Base-by-base conservation (phyloP, 2,113 vertebrate species). In the Ciconia stormi region DNA sequence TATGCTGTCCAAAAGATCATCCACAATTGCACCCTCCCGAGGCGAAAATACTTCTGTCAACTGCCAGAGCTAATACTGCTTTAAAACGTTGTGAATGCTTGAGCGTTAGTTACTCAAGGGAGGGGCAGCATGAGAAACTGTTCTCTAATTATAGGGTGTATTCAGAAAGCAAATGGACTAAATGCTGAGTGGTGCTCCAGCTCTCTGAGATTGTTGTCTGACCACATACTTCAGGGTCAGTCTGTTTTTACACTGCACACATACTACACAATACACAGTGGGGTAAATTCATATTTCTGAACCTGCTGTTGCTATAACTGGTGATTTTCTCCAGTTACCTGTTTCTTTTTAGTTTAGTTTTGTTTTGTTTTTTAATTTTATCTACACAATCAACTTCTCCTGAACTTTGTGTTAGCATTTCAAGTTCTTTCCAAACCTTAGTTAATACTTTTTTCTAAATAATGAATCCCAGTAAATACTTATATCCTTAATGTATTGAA, bases 121-220 rank as follows among this genome's bases (percentile, higher is more conserved):
- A 96, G 93, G 95, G 97, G 89, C 96, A 93, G 87, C 87, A 89
- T 95, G 92, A 96, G 89, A 97, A 98, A 95, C 82, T 94, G 61
- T 91, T 95, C 95, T 95, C 58, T 98, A 96, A 97, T 98, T 97
- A 95, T 59, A 97, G 96, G 96, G 91, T 98, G 94, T 95, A 97
- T 96, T 97, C 96, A 95, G 86, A 80, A 95, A 65, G 70, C 79
- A 95, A 95, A 96, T 89, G 82, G 78, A 55, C 13, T 69, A 82
- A 80, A 88, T 93, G 82, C 79, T 79, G 74, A 86, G 78, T 91
- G 90, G 80, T 94, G 74, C 86, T 86, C 50, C 92, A 97, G 86
- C 77, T 95, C 84, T 97, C 63, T 46, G 63, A 92, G 79, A 47
- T 91, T 1, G 0, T 82, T 85, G 77, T 89, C 69, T 82, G 52